Conservation (phyloP, 2,113 vertebrate genomes). For the Hypomesus transpacificus region DNA sequence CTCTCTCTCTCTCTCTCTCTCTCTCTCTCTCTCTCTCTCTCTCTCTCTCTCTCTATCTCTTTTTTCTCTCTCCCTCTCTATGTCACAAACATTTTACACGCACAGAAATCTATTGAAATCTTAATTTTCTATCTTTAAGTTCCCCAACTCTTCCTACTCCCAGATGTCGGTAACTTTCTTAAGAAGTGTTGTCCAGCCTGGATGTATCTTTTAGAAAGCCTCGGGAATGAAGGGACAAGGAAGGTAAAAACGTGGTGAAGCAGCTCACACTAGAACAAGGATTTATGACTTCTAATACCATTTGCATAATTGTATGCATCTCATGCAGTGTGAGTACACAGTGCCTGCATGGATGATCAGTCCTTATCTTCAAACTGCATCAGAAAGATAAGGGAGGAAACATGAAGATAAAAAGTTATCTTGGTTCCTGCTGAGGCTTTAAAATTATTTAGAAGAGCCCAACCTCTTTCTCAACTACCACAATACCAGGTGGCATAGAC, state of each 20-base stretch:
- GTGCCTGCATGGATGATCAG: conserved; percentile 67
- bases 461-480: conserved; percentile 41
- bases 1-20: no score
- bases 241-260: conserved; percentile 6
- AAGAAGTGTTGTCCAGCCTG: conserved; percentile 17
- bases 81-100: no score
- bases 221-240: conserved; percentile 30
- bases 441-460: conserved; percentile 63
- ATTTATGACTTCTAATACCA: conserved; percentile 65
- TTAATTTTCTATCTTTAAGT: no score
- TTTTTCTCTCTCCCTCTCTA: no score
- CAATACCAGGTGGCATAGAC: conserved; percentile 22
- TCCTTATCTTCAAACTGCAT: conserved; percentile 67
- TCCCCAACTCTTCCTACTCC: no score
- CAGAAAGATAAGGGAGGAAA: conserved; percentile 65
- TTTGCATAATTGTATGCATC: conserved; percentile 77
- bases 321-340: conserved; percentile 65
- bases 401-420: conserved; percentile 59
- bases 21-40: no score
- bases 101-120: no score
- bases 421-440: conserved; percentile 58
- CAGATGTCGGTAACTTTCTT: no score
- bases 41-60: no score
- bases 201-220: conserved; percentile 43
- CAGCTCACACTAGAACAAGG: conserved; percentile 55